Conservation (phyloP, 2,113 vertebrate genomes). For the Platichthys stellatus region DNA sequence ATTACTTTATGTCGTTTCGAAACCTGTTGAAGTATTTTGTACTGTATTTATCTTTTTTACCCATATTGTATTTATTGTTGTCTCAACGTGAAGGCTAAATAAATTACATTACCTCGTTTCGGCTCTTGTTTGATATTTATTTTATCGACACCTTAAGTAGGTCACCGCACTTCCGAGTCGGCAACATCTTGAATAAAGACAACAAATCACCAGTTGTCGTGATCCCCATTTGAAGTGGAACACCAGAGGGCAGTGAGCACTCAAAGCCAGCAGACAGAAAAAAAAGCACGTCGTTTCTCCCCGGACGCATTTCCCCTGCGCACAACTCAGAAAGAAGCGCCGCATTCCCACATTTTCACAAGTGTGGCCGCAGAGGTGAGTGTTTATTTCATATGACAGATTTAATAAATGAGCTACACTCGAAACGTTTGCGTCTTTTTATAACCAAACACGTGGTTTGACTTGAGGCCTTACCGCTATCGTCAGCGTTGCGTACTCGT, state of each 20-base stretch:
- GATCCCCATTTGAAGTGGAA: too few species aligned
- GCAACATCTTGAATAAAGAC: too few species aligned
- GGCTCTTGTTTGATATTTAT: too few species aligned
- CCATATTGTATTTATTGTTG: too few species aligned
- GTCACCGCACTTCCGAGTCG: too few species aligned
- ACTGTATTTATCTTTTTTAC: too few species aligned
- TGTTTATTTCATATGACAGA: neutral
- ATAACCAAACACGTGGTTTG: accelerated
- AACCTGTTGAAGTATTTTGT: too few species aligned
- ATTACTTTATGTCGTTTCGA: too few species aligned
- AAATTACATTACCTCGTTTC: too few species aligned
- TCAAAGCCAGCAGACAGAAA: neutral
- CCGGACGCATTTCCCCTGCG: conserved; percentile 67
- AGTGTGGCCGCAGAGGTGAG: conserved; percentile 78
- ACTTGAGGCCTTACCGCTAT: accelerated
- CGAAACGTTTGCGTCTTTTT: accelerated
- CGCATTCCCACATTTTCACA: conserved; percentile 62
- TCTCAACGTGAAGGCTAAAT: too few species aligned
- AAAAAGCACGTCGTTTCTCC: conserved; percentile 33
- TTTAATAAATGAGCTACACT: neutral
- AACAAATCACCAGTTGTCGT: too few species aligned
- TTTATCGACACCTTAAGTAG: too few species aligned
- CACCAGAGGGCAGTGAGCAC: conserved; percentile 9
- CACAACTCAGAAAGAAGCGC: conserved; percentile 68
- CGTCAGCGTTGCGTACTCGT: accelerated